Conservation (phyloP, 2,113 vertebrate genomes). For the Dendrocopos noguchii region DNA sequence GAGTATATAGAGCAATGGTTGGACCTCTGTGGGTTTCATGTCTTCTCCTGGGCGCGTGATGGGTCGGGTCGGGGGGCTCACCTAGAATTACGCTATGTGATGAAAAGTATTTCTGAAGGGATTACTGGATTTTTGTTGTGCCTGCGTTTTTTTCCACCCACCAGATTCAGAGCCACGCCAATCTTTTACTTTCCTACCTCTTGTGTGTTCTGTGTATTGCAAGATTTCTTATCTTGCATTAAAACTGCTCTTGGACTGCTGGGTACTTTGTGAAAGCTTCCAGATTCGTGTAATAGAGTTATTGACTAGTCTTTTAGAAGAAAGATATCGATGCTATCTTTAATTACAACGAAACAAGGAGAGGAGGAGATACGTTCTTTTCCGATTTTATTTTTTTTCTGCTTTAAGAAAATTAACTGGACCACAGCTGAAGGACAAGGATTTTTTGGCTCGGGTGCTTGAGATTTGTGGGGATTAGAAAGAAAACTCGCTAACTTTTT, state of each 20-base stretch:
- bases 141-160: accelerated
- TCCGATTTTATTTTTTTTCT: neutral
- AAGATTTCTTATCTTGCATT: neutral
- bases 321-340: neutral
- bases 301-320: neutral
- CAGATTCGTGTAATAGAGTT: neutral
- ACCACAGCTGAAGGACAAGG: neutral
- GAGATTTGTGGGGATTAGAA: neutral
- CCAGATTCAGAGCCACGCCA: neutral
- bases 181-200: neutral
- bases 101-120: neutral
- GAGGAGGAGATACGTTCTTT: neutral
- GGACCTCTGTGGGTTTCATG: neutral
- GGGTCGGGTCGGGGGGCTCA: neutral
- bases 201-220: too few relatives aligned
- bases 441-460: neutral
- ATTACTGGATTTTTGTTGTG: neutral
- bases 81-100: accelerated
- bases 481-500: neutral
- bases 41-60: neutral
- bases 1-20: accelerated
- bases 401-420: neutral
- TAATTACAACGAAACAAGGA: neutral
- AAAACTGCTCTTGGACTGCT: neutral
- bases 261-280: neutral